phyloP scores from a whole-genome alignment of 2,888 invertebrate genomes.

The Dicyrtomina minuta region DNA sequence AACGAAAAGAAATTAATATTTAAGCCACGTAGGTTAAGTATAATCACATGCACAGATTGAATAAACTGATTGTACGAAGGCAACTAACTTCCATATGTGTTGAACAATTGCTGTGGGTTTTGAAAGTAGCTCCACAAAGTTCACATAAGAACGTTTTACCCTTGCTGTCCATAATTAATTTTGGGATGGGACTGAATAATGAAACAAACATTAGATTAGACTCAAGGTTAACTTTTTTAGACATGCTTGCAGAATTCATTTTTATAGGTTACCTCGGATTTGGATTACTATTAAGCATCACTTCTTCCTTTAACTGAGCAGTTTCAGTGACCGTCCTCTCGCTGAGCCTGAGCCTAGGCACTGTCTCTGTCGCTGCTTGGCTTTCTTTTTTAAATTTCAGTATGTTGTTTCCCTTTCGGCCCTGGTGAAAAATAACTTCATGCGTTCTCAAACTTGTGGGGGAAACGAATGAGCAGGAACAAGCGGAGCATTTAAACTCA shows the following conservation, averaged over 20 bases:
- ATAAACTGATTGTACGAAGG: no score
- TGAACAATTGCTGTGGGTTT: neutral
- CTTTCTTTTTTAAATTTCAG: neutral
- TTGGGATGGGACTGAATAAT: slow-evolving; percentile 6
- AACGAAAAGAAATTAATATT: no score
- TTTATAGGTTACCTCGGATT: no score
- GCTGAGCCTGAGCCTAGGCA: no score
- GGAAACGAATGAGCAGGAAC: slow-evolving; percentile 28
- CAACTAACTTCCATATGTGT: slow-evolving; percentile 19
- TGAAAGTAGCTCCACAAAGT: slow-evolving; percentile 18
- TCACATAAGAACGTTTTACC: slow-evolving; percentile 23
- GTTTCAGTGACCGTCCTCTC: no score
- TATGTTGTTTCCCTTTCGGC: no score
- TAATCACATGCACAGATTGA: no score
- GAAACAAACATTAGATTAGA: neutral
- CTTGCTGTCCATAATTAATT: neutral
- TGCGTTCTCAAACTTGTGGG: slow-evolving; percentile 27
- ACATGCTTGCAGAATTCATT: no score
- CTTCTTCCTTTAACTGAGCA: no score
- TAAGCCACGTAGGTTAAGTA: no score
- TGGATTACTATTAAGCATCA: no score
- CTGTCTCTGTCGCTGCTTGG: neutral
- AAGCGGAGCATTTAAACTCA: slow-evolving; percentile 15
- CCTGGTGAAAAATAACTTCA: slow-evolving; percentile 27
- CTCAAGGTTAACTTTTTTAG: no score